Evolutionary conservation across 2,113 vertebrate genomes (phyloP), one percentile per base, ranked within the genome.

Genomic region (Osmerus mordax): DNA sequence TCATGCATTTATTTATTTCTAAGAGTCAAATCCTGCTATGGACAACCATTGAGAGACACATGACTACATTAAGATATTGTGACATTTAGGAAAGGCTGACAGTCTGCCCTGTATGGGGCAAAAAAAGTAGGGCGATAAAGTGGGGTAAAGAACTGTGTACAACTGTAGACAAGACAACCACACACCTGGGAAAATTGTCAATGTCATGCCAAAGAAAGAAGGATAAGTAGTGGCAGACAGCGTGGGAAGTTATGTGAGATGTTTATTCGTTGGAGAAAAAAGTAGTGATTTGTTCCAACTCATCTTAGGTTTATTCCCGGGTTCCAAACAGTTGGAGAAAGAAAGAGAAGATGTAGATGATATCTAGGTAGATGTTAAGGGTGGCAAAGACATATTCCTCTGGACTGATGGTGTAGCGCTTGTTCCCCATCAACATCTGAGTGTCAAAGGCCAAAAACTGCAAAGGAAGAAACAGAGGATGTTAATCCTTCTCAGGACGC

Each of bases 401-500:
- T 0, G 97, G 96, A 79, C 88, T 98, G 78, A 99, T 91, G 0
- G 91, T 84, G 79, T 96, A 95, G 0, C 92, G 91, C 32, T 94
- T 95, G 73, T 91, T 96, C 13, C 96, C 97, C 91, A 98, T 95
- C 84, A 99, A 86, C 62, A 96, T 87, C 88, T 98, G 96, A 0
- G 95, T 98, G 84, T 99, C 96, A 36, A 97, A 94, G 2, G 94
- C 96, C 89, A 98, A 90, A 89, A 97, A 98, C 96, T 98, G 81
- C 16, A 81, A 73, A 60, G 84, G 64, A 55, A 77, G 81, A 67
- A 78, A 59, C 60, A 53, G 19, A 36, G 55, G 0, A 67, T 21
- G 60, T 69, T 80, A 25, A 3, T 72, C n/a, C 60, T 67, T 63
- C 0, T 8, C 56, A 71, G 0, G 3, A 65, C 7, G 29, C 13